A percentile compares a stretch with the other conserved stretches of the same genome.
Conservation (phyloP, 2,797 vertebrate species). For the Diplodus sargus region DNA sequence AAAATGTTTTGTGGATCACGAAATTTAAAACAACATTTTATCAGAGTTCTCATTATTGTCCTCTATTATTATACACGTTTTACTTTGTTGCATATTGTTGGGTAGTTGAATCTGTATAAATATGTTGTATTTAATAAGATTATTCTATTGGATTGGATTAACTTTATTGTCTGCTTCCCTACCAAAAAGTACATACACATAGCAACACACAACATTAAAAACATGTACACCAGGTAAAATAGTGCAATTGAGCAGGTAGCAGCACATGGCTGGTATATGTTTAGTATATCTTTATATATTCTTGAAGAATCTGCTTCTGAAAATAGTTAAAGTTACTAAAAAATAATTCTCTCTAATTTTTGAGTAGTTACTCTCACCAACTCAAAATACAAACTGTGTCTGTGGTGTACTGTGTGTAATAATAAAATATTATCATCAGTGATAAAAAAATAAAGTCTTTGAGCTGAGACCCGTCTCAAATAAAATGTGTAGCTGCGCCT, state of each 20-base stretch:
- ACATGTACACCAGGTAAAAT: too few species aligned
- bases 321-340: background rate
- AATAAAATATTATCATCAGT: background rate
- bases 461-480: constrained; percentile 8
- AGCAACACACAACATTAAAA: too few species aligned
- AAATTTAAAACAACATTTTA: too few species aligned
- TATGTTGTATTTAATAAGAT: background rate
- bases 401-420: background rate
- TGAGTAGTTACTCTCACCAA: background rate
- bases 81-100: background rate
- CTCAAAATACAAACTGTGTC: background rate
- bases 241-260: too few species aligned
- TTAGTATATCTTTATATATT: too few species aligned
- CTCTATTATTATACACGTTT: background rate
- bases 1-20: too few species aligned
- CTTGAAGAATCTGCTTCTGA: too few species aligned
- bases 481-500: constrained; percentile 38
- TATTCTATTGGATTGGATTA: background rate
- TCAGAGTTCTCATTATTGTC: too few species aligned
- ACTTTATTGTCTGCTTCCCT: too few species aligned
- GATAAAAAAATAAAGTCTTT: background rate
- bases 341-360: background rate
- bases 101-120: background rate
- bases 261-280: too few species aligned
- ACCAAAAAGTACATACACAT: too few species aligned